Conservation (phyloP, 2,113 vertebrate species). For the Poeciliopsis prolifica region DNA sequence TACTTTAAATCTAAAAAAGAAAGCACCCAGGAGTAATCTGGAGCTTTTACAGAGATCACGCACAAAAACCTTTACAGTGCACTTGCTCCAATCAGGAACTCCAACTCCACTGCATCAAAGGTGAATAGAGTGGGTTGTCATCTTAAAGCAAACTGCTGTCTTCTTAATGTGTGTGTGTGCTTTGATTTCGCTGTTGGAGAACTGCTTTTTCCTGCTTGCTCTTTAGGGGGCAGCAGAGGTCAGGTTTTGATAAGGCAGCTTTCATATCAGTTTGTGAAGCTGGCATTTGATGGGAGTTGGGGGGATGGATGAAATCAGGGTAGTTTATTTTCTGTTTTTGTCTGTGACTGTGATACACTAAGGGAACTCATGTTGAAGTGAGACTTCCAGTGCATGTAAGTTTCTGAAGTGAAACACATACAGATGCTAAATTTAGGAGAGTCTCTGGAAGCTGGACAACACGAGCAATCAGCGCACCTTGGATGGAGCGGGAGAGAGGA, state of each 20-base stretch:
- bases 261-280: slow-evolving; percentile 70
- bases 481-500: slow-evolving; percentile 44
- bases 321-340: slow-evolving; percentile 60
- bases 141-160: slow-evolving; percentile 52
- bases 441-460: slow-evolving; percentile 67
- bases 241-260: slow-evolving; percentile 69
- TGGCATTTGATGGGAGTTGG: slow-evolving; percentile 66
- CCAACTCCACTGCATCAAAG: slow-evolving; percentile 62
- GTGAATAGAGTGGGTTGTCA: slow-evolving; percentile 64
- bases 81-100: slow-evolving; percentile 53
- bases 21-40: slow-evolving; percentile 56
- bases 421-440: slow-evolving; percentile 73
- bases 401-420: slow-evolving; percentile 48
- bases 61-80: slow-evolving; percentile 54
- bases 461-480: slow-evolving; percentile 59
- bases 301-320: slow-evolving; percentile 67
- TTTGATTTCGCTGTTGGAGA: slow-evolving; percentile 53
- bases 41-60: slow-evolving; percentile 53
- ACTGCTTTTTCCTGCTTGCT: slow-evolving; percentile 46
- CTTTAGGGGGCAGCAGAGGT: slow-evolving; percentile 80
- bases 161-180: slow-evolving; percentile 45
- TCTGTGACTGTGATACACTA: slow-evolving; percentile 29
- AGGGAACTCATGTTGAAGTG: neutral
- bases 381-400: slow-evolving; percentile 32
- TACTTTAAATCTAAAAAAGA: slow-evolving; percentile 17